Percentiles rank a stretch among this genome's conserved stretches.
These are phyloP conservation scores for Marronus borbonicus DNA, from an alignment of 2,888 invertebrate species.

Conservation along the genomic window DNA sequence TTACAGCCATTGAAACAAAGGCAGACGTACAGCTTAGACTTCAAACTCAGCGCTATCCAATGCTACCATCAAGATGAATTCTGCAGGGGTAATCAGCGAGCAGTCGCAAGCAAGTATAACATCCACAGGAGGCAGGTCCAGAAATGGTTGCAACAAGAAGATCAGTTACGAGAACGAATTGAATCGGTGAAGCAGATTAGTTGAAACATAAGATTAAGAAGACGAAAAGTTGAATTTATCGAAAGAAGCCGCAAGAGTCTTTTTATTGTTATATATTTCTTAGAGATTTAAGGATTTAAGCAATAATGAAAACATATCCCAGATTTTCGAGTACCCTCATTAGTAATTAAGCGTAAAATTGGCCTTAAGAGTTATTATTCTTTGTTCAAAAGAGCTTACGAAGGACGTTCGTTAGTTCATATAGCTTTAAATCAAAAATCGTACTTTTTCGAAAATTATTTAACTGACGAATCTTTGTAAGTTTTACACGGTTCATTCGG, in stretches of 20 bases:
- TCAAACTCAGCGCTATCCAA: constrained; percentile 73
- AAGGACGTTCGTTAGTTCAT: neutral
- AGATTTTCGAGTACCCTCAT: constrained; percentile 41
- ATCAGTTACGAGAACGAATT: constrained; percentile 66
- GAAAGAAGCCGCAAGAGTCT: constrained; percentile 36
- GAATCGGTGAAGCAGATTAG: constrained; percentile 62
- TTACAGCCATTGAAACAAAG: constrained; percentile 64
- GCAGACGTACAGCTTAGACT: constrained; percentile 72
- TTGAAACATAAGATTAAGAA: neutral
- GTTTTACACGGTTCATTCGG: neutral
- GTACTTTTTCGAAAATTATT: neutral
- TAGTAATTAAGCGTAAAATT: constrained; percentile 37
- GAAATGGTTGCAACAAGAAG: constrained; percentile 74
- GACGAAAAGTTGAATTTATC: neutral
- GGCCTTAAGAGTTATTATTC: constrained; percentile 25
- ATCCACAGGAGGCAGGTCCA: constrained; percentile 72
- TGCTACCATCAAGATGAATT: constrained; percentile 70
- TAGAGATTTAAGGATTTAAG: constrained; percentile 29
- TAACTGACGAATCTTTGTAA: neutral
- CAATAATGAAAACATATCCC: constrained; percentile 46
- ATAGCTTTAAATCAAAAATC: constrained; percentile 7
- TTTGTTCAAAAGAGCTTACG: neutral
- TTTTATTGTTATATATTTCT: constrained; percentile 37
- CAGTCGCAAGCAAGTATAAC: constrained; percentile 71
- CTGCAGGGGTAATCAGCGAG: constrained; percentile 70